phyloP scores from a whole-genome alignment of 2,888 invertebrate species.

The Osedax fenrisi region DNA sequence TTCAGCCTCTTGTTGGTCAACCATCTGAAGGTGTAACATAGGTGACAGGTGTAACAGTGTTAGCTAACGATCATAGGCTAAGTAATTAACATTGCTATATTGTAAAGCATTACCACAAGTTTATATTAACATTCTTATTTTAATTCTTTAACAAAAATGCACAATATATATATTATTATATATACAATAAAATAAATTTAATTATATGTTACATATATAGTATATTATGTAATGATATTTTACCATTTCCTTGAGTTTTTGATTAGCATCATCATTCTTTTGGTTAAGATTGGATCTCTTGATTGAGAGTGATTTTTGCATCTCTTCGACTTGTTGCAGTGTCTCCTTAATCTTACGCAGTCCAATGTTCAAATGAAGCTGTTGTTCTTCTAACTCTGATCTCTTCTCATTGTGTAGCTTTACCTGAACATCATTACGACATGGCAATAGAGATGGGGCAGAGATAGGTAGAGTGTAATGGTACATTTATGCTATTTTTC shows the following conservation, averaged over 20 bases:
- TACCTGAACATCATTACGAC: conserved; percentile 55
- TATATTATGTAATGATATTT: not conserved
- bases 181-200: too few relatives aligned
- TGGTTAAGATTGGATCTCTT: conserved; percentile 73
- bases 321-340: conserved; percentile 95
- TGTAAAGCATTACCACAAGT: too few relatives aligned
- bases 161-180: too few relatives aligned
- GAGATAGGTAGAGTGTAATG: too few relatives aligned
- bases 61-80: too few relatives aligned
- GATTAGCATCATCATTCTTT: conserved; percentile 96
- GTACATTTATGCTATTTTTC: too few relatives aligned
- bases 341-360: conserved; percentile 97
- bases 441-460: not conserved
- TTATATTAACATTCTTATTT: too few relatives aligned
- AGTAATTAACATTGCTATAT: too few relatives aligned
- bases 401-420: conserved; percentile 93
- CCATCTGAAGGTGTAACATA: conserved; percentile 54
- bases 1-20: conserved; percentile 97
- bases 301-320: conserved; percentile 93
- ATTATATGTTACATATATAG: too few relatives aligned
- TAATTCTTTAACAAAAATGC: too few relatives aligned
- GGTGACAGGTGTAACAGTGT: too few relatives aligned
- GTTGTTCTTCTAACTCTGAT: conserved; percentile 93
- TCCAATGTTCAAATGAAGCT: conserved; percentile 93
- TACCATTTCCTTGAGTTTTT: conserved; percentile 97